A percentile compares a stretch with the other conserved stretches of the same genome.
phyloP scores from a whole-genome alignment of 2,797 vertebrate species.

The Remorina albescens region DNA sequence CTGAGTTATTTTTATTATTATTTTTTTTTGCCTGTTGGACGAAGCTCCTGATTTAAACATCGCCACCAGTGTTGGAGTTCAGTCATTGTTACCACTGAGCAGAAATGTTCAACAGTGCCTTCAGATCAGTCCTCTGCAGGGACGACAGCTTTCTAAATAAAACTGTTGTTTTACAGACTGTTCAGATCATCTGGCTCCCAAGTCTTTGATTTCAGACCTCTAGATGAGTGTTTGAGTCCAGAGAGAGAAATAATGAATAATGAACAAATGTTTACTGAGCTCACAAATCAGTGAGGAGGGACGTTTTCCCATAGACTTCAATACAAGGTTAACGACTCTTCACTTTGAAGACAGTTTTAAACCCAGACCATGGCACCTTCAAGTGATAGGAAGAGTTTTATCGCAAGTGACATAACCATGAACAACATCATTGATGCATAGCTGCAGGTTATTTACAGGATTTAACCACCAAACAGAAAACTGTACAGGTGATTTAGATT shows the following conservation, averaged over 20 bases:
- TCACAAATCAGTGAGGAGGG: too few species aligned
- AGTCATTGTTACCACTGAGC: conserved; percentile 62
- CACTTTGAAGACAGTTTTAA: too few species aligned
- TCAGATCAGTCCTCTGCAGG: conserved; percentile 55
- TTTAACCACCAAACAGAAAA: too few species aligned
- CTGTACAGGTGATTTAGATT: too few species aligned
- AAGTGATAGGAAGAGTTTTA: too few species aligned
- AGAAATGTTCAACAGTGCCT: conserved; percentile 83
- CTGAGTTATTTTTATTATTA: not conserved
- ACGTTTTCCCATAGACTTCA: too few species aligned
- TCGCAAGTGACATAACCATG: too few species aligned
- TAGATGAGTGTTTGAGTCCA: not conserved
- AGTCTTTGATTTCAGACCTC: not conserved
- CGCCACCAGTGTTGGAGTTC: conserved; percentile 44
- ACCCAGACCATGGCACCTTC: too few species aligned
- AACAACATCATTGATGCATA: too few species aligned
- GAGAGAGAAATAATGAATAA: not conserved
- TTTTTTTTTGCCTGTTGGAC: conserved; percentile 57
- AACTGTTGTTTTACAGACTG: conserved; percentile 62
- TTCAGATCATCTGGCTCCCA: not conserved
- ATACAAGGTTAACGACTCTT: too few species aligned
- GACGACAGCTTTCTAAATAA: conserved; percentile 70
- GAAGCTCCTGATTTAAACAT: conserved; percentile 43
- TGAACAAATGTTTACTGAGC: too few species aligned
- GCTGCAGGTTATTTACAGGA: too few species aligned